A percentile compares a stretch with the other conserved stretches of the same genome.
Conservation (phyloP, 2,888 invertebrate genomes). For the Serrognathus titanus region DNA sequence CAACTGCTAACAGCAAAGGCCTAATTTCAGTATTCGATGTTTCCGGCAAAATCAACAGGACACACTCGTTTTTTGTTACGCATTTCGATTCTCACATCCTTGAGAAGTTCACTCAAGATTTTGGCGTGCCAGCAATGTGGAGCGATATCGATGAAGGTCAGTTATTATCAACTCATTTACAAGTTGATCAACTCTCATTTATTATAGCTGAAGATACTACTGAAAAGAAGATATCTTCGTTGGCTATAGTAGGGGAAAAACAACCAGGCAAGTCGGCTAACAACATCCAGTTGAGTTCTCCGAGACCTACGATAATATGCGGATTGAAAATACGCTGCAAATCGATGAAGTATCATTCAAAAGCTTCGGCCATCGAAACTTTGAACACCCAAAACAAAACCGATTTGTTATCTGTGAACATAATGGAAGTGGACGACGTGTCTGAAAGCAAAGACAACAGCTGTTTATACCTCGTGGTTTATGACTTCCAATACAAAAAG, state of each 20-base stretch:
- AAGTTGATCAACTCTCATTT: not conserved
- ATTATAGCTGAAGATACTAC: slow-evolving; percentile 42
- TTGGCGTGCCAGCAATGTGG: slow-evolving; percentile 41
- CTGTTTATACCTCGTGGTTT: slow-evolving; percentile 61
- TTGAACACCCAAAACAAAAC: slow-evolving; percentile 75
- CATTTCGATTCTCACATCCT: slow-evolving; percentile 47
- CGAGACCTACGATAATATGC: slow-evolving; percentile 53
- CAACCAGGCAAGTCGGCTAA: slow-evolving; percentile 24
- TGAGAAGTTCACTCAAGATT: slow-evolving; percentile 47
- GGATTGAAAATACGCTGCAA: slow-evolving; percentile 47
- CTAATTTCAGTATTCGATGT: slow-evolving; percentile 82
- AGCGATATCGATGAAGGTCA: slow-evolving; percentile 40
- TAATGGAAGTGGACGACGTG: slow-evolving; percentile 38
- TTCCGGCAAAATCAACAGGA: slow-evolving; percentile 70
- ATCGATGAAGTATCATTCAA: slow-evolving; percentile 22
- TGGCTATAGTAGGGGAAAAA: slow-evolving; percentile 31
- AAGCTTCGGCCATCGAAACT: slow-evolving; percentile 57
- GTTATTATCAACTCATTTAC: slow-evolving; percentile 3
- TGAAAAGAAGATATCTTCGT: slow-evolving; percentile 45
- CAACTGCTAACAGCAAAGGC: slow-evolving; percentile 58
- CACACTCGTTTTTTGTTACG: slow-evolving; percentile 57
- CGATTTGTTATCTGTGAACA: slow-evolving; percentile 45
- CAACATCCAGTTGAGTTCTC: slow-evolving; percentile 24
- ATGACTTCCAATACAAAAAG: slow-evolving; percentile 67
- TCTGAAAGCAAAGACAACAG: slow-evolving; percentile 21